phyloP scores from a whole-genome alignment of 2,888 invertebrate genomes.

The Druceiella hillmani region DNA sequence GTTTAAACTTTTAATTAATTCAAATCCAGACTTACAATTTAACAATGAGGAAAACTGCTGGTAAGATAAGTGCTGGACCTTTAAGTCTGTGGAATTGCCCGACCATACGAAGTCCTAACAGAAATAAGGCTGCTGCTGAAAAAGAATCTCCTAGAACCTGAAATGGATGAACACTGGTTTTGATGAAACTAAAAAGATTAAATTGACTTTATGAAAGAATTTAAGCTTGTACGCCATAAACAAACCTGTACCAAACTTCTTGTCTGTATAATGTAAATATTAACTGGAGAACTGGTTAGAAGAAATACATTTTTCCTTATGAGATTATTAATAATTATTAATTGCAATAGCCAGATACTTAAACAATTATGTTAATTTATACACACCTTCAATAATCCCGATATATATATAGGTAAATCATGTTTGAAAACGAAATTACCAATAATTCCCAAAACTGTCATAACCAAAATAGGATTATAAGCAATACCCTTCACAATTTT shows the following conservation, averaged over 20 bases:
- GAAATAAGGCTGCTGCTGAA: constrained; percentile 85
- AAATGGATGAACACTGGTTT: constrained; percentile 15
- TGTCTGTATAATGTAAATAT: background rate
- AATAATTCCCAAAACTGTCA: constrained; percentile 86
- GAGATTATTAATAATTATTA: background rate
- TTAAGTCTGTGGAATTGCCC: constrained; percentile 77
- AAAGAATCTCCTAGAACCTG: constrained; percentile 82
- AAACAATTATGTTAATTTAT: constrained; percentile 5
- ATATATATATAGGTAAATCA: constrained; percentile 67
- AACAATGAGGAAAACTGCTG: constrained; percentile 81
- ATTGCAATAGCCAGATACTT: constrained; percentile 10
- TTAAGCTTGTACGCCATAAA: background rate
- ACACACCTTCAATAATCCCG: constrained; percentile 68
- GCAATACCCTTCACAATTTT: constrained; percentile 66
- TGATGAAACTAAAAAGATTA: constrained; percentile 3
- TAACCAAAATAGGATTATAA: constrained; percentile 84
- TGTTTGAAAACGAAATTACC: constrained; percentile 80
- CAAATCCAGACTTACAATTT: constrained; percentile 65
- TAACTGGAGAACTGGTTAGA: constrained; percentile 3
- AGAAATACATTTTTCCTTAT: constrained; percentile 5
- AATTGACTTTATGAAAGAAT: background rate
- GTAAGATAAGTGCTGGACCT: constrained; percentile 74
- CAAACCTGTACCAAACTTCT: background rate
- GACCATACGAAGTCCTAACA: constrained; percentile 88
- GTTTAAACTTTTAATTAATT: background rate